Conservation (phyloP, 2,797 vertebrate species). For the Acrocephalus scirpaceus region DNA sequence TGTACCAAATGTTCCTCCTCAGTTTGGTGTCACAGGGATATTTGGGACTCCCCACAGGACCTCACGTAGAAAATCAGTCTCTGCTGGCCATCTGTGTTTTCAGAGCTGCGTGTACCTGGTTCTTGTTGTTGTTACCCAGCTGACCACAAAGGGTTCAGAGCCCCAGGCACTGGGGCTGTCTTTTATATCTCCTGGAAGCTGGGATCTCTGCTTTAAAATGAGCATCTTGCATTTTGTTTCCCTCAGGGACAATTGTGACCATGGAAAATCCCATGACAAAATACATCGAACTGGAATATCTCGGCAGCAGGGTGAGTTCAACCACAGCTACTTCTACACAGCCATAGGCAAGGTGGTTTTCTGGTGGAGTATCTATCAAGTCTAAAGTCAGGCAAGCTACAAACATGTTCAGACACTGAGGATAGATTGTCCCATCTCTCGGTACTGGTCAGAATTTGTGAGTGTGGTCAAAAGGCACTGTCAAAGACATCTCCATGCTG, state of each 20-base stretch:
- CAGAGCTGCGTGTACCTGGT: no score
- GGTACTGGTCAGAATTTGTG: background rate
- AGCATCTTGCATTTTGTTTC: background rate
- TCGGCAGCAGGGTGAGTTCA: slow-evolving; percentile 88
- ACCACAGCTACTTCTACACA: background rate
- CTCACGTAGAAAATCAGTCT: no score
- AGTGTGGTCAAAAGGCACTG: background rate
- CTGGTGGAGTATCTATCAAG: background rate
- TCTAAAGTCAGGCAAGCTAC: background rate
- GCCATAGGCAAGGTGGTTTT: background rate
- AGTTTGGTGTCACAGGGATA: no score
- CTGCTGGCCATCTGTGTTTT: no score
- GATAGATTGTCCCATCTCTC: background rate
- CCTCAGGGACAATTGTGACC: slow-evolving; percentile 91
- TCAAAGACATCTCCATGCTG: no score
- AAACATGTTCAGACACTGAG: background rate
- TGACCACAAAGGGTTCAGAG: background rate
- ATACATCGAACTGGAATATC: slow-evolving; percentile 94
- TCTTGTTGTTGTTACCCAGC: background rate
- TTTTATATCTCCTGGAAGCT: background rate
- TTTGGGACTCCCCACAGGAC: no score
- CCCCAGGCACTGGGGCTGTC: background rate
- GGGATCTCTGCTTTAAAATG: background rate
- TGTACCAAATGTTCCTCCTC: no score
- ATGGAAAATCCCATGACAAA: slow-evolving; percentile 96